Percentiles rank a stretch among this genome's conserved stretches.
These are phyloP conservation scores for Hirtodrosophila duncani DNA, from an alignment of 2,888 invertebrate species.

Conservation along the genomic window DNA sequence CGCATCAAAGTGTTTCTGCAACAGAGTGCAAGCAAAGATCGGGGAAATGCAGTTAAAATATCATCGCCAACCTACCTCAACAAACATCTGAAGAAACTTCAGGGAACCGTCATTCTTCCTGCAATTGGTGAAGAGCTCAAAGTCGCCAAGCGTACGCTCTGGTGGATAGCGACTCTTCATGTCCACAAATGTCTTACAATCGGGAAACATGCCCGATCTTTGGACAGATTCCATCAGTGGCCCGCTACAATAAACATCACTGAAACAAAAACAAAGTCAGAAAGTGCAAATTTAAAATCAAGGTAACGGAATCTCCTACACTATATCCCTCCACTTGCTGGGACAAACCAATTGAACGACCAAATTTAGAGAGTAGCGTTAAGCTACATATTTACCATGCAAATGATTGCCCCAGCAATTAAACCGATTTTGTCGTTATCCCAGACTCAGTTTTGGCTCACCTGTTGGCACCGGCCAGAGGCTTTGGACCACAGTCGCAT, in stretches of 20 bases:
- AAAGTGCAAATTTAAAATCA: not conserved
- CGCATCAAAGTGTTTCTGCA: constrained; percentile 78
- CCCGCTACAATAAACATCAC: constrained; percentile 90
- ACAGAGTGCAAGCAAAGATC: not conserved
- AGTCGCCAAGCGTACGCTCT: constrained; percentile 82
- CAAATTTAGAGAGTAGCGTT: too few relatives aligned
- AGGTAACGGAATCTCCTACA: too few relatives aligned
- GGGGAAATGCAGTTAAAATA: too few relatives aligned
- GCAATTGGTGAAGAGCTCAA: constrained; percentile 79
- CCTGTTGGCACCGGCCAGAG: constrained; percentile 34
- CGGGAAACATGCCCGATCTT: constrained; percentile 86
- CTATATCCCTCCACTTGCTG: too few relatives aligned
- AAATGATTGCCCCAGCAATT: too few relatives aligned
- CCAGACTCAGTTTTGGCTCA: too few relatives aligned
- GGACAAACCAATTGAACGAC: too few relatives aligned
- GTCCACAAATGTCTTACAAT: constrained; percentile 94
- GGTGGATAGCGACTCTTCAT: constrained; percentile 87
- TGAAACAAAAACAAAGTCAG: constrained; percentile 78
- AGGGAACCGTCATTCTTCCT: constrained; percentile 44
- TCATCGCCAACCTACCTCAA: constrained; percentile 22
- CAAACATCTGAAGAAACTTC: constrained; percentile 35
- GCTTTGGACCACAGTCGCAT: constrained; percentile 39
- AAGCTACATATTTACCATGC: too few relatives aligned
- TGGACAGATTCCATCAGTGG: constrained; percentile 88
- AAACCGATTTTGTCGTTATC: too few relatives aligned